Percentiles rank a stretch among this genome's conserved stretches.
Evolutionary conservation across 1,140 invertebrate genomes (phyloP).

Genomic region (Pentalonia nigronervosa): DNA sequence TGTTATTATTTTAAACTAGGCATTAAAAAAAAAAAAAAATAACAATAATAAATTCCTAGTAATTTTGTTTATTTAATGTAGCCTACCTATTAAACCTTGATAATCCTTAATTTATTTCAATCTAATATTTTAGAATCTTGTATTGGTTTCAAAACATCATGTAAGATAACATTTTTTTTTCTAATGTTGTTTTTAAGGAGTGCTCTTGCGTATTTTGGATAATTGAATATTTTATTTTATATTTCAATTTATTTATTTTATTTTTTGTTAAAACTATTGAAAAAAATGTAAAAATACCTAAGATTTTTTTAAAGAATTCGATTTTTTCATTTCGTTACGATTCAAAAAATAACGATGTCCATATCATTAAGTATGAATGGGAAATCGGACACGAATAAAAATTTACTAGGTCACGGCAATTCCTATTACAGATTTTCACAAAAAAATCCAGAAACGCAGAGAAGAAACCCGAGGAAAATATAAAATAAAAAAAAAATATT

Average conservation of each 20-base stretch:
- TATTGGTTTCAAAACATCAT: background rate
- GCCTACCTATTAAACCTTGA: background rate
- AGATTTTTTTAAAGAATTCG: no score
- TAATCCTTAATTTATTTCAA: conserved; percentile 3
- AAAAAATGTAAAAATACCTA: no score
- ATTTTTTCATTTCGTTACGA: background rate
- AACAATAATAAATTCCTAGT: background rate
- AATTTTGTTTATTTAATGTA: background rate
- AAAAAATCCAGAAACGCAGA: background rate
- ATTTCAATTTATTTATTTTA: no score
- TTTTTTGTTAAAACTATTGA: no score
- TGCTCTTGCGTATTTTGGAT: no score
- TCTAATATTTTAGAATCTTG: background rate
- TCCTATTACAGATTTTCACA: background rate
- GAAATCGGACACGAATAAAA: background rate
- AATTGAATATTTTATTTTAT: no score
- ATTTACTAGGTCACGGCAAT: background rate
- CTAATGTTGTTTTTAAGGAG: no score
- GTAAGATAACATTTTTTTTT: background rate
- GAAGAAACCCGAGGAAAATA: background rate
- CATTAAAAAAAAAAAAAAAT: background rate
- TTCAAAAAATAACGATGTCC: background rate
- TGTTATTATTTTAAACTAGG: background rate
- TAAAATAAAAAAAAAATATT: no score
- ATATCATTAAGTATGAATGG: background rate